These are phyloP conservation scores for Drosophila subobscura DNA, from an alignment of 1,140 invertebrate genomes.

Conservation along the genomic window DNA sequence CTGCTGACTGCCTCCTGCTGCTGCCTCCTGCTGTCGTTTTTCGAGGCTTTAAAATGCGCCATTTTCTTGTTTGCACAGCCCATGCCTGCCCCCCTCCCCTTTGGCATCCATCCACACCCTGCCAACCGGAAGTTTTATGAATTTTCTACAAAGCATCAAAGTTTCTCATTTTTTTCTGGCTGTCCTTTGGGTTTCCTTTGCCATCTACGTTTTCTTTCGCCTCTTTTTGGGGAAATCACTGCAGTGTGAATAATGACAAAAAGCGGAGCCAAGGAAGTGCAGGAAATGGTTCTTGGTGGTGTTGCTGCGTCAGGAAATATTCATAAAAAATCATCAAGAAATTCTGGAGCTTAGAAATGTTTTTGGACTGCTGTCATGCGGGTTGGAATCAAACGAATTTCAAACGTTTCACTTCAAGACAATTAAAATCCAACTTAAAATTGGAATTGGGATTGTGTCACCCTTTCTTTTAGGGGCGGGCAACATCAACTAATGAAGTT, in stretches of 20 bases:
- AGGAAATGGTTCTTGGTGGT: constrained; percentile 44
- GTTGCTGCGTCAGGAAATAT: constrained; percentile 68
- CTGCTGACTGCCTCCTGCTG: not conserved
- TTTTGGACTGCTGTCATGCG: constrained; percentile 42
- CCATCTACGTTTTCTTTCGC: constrained; percentile 11
- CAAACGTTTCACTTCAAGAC: constrained; percentile 12
- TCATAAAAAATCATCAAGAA: constrained; percentile 68
- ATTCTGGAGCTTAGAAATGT: constrained; percentile 32
- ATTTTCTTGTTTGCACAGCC: constrained; percentile 74
- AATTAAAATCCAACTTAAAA: constrained; percentile 28
- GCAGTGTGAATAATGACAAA: constrained; percentile 73
- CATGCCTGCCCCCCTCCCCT: not conserved
- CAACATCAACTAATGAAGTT: constrained; percentile 67
- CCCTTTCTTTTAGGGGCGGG: constrained; percentile 39
- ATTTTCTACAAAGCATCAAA: constrained; percentile 77
- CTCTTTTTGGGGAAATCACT: constrained; percentile 62
- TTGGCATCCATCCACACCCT: not conserved
- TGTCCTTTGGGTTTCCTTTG: constrained; percentile 51
- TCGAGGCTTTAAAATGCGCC: constrained; percentile 74
- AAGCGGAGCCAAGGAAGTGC: constrained; percentile 17
- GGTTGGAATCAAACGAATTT: constrained; percentile 46
- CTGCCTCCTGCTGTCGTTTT: constrained; percentile 11
- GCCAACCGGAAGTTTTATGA: constrained; percentile 80
- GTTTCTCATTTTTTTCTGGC: constrained; percentile 37
- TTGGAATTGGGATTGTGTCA: constrained; percentile 29